A percentile compares a stretch with the other conserved stretches of the same genome.
These are phyloP conservation scores for Gobio occitaniae DNA, from an alignment of 2,797 vertebrate genomes.

Conservation along the genomic window DNA sequence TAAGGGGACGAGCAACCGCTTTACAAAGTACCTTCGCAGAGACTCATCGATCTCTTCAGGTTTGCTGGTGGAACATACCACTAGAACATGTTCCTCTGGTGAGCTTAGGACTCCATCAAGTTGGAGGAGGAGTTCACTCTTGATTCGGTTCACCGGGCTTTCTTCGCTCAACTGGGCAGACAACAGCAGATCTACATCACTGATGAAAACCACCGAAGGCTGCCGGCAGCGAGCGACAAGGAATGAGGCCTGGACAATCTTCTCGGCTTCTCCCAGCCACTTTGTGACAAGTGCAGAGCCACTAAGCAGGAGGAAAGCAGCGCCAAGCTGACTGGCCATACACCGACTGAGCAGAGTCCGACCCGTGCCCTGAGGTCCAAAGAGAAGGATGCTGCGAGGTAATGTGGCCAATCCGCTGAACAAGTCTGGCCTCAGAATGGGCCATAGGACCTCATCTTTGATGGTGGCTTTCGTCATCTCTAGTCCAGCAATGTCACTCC, in stretches of 20 bases:
- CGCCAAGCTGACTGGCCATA: slow-evolving; percentile 95
- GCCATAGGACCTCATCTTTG: slow-evolving; percentile 99
- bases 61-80: slow-evolving; percentile 98
- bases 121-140: slow-evolving; percentile 96
- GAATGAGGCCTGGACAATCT: slow-evolving; percentile 95
- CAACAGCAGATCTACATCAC: slow-evolving; percentile 94
- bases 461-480: slow-evolving; percentile 96
- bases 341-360: slow-evolving; percentile 95
- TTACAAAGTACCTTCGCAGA: slow-evolving; percentile 97
- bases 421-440: slow-evolving; percentile 95
- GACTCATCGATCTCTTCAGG: slow-evolving; percentile 98
- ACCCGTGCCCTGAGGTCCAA: slow-evolving; percentile 98
- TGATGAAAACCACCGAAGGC: slow-evolving; percentile 95
- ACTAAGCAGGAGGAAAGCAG: slow-evolving; percentile 91
- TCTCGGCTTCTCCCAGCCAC: slow-evolving; percentile 96
- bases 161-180: slow-evolving; percentile 92
- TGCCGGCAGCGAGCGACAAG: slow-evolving; percentile 96
- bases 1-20: slow-evolving; percentile 96
- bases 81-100: slow-evolving; percentile 94
- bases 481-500: slow-evolving; percentile 97
- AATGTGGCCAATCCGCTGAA: slow-evolving; percentile 93
- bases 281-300: slow-evolving; percentile 94
- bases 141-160: slow-evolving; percentile 92
- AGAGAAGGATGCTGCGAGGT: slow-evolving; percentile 97
- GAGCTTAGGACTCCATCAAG: slow-evolving; percentile 94